phyloP scores from a whole-genome alignment of 2,113 vertebrate genomes.

The Chloropsis cyanopogon region DNA sequence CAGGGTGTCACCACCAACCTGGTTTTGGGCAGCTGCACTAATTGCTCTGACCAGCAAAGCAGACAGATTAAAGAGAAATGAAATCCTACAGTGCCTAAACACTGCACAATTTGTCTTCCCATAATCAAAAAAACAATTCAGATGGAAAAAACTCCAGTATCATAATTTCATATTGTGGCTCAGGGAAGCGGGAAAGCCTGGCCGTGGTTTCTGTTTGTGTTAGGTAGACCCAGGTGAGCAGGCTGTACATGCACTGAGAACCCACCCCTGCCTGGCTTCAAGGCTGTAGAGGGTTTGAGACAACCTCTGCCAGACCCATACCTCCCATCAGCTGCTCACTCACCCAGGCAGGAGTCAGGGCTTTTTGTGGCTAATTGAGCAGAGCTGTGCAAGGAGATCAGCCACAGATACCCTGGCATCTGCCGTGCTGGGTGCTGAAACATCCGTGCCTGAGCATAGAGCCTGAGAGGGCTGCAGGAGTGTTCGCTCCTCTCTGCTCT shows the following conservation, averaged over 20 bases:
- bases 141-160: background rate
- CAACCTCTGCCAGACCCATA: background rate
- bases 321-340: background rate
- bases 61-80: background rate
- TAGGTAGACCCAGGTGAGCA: background rate
- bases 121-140: accelerated
- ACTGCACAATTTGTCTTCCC: background rate
- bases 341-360: background rate
- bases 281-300: background rate
- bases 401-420: background rate
- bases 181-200: background rate
- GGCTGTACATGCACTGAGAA: accelerated
- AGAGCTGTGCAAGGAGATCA: background rate
- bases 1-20: background rate
- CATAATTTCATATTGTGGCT: accelerated
- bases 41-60: background rate
- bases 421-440: accelerated
- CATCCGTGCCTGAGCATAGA: background rate
- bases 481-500: background rate
- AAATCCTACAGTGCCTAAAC: background rate
- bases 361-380: background rate
- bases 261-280: background rate
- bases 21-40: background rate
- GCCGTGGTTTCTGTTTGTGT: background rate
- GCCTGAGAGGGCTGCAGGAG: accelerated